phyloP scores from a whole-genome alignment of 2,888 invertebrate genomes.

The Andrena haemorrhoa region DNA sequence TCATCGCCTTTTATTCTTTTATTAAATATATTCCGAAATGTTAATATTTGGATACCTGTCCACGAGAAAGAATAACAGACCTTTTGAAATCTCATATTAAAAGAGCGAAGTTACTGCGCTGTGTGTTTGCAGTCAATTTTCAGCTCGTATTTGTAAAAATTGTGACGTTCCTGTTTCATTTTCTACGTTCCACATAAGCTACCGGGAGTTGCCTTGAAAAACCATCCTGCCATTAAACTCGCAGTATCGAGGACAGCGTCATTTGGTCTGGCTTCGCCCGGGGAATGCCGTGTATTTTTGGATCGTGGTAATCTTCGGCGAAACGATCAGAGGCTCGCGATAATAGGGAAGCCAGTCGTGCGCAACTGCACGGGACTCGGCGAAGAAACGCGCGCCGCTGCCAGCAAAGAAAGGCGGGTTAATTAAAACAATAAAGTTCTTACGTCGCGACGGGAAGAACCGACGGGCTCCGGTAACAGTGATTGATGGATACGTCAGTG shows the following conservation, averaged over 20 bases:
- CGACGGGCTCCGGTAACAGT: conserved; percentile 18
- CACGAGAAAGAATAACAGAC: neutral
- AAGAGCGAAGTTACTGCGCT: no score
- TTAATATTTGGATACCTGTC: neutral
- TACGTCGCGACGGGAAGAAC: conserved; percentile 44
- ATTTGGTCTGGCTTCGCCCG: conserved; percentile 30
- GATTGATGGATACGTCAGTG: conserved; percentile 62
- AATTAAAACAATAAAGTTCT: conserved; percentile 70
- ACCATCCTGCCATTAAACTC: neutral
- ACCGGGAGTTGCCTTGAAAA: neutral
- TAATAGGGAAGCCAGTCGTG: conserved; percentile 44
- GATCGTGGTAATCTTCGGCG: conserved; percentile 49
- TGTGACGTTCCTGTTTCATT: neutral
- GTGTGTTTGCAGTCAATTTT: no score
- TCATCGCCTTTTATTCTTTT: neutral
- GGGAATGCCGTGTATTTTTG: conserved; percentile 43
- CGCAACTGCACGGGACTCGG: conserved; percentile 16
- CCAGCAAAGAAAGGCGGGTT: conserved; percentile 39
- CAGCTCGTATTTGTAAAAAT: neutral
- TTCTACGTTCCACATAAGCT: neutral
- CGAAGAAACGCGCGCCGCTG: conserved; percentile 31
- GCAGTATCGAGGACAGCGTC: conserved; percentile 23
- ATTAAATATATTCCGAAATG: neutral
- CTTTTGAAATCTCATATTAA: no score
- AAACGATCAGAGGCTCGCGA: conserved; percentile 42